Evolutionary conservation across 1,140 invertebrate species (phyloP), one percentile per base, ranked within the genome.

Genomic region (Zophobas atratus): DNA sequence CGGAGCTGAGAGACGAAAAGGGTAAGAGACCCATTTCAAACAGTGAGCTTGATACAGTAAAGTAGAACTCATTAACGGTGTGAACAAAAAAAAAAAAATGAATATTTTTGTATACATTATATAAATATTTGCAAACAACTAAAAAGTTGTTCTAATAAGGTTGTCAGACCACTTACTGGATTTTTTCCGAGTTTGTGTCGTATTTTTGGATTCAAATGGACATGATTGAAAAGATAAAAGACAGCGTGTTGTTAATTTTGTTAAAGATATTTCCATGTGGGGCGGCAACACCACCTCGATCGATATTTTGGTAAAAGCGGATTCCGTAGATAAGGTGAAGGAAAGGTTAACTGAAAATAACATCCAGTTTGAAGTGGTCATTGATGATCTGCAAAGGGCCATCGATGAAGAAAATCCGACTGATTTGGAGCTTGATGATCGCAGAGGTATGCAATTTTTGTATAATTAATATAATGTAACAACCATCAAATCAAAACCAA

Each of bases 331-430:
- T 70, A 89, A 89, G 76, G 89, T 91, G 1, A 88, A 88, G 63
- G 83, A 88, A 70, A 84, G 87, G 36, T 87, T 92, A 2, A 86
- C 86, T 8, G 81, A 87, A 0, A 88, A 90, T 34, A 88, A 89
- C 49, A 90, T 94, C 53, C 85, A 89, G 4, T 94, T 90, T 78
- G 88, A 91, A 3, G 86, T 95, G 1, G 84, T 94, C 5, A 94
- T 95, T 81, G 89, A 92, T 6, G 91, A 95, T 86, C 81, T 96
- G 34, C 94, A 96, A 84, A 88, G 89, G 79, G 91, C 92, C 3
- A 95, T 96, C 39, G 90, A 95, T 79, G 89, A 91, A 77, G 94
- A 95, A 87, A 96, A 95, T 87, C 93, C 93, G 35, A 87, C 89
- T 4, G 78, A 84, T 2, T 90, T 92, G 67, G 88, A 92, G 83